Base-by-base conservation (phyloP, 2,113 vertebrate genomes). In the Campylomormyrus tamandua region DNA sequence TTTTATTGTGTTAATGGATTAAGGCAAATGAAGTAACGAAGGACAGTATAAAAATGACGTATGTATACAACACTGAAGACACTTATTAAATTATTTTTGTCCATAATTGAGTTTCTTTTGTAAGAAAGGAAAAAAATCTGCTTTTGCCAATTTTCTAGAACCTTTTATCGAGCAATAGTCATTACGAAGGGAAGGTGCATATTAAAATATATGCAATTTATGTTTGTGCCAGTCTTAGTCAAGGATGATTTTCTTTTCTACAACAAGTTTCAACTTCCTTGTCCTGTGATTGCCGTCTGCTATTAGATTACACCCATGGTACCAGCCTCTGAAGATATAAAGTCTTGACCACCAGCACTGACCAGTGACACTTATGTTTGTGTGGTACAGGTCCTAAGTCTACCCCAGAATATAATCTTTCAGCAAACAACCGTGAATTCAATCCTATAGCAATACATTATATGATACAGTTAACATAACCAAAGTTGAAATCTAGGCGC, bases 151-250 rank as follows among this genome's bases (percentile, higher is more conserved):
- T 97, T 97, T 91, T 93, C 96, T 97, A 97, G 96, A 96, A 93
- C 92, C 91, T 90, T 97, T 95, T 97, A 97, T 97, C 97, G 97
- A 98, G 97, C 97, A 98, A 98, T 98, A 98, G 97, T 97, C 91
- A 94, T 93, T 95, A 93, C 92, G 17, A 96, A 97, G 96, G 96
- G 95, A 97, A 97, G 96, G 96, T 97, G 97, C 96, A 97, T 97
- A 97, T 97, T 97, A 96, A 97, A 95, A 96, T 97, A 97, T 97
- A 97, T 98, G 97, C 97, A 98, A 98, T 97, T 97, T 97, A 97
- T 97, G 96, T 98, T 95, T 94, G 96, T 98, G 96, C 97, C 97
- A 97, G 96, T 98, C 96, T 95, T 96, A 95, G 93, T 31, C 95
- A 93, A 95, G 95, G 95, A 95, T 95, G 95, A 95, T 94, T 92